These are phyloP conservation scores for Eretmocerus hayati DNA, from an alignment of 2,888 invertebrate species.

Conservation along the genomic window DNA sequence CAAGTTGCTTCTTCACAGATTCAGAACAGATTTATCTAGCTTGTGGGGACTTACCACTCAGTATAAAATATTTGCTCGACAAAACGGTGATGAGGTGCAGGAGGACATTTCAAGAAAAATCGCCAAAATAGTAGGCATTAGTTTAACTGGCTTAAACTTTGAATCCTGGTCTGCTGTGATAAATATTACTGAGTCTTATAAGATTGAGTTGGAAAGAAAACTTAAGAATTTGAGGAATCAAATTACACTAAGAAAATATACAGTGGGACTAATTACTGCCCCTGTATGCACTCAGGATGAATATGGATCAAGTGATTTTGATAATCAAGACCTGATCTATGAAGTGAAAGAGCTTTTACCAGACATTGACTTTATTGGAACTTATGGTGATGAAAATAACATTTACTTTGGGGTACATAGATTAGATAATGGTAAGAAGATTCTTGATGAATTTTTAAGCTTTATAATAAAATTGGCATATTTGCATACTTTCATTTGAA, in stretches of 20 bases:
- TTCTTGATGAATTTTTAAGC: too few relatives aligned
- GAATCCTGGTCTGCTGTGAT: conserved; percentile 2
- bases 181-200: neutral
- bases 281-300: neutral
- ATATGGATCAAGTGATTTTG: neutral
- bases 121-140: neutral
- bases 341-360: conserved; percentile 2
- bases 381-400: neutral
- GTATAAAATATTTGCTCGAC: neutral
- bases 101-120: neutral
- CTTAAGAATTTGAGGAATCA: neutral
- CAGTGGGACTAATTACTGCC: neutral
- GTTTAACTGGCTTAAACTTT: neutral
- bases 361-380: neutral
- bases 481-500: too few relatives aligned
- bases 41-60: conserved; percentile 2
- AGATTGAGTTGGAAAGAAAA: neutral
- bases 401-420: neutral
- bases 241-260: neutral
- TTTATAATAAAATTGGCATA: too few relatives aligned
- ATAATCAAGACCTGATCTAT: neutral
- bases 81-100: neutral
- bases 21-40: neutral
- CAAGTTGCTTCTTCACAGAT: neutral
- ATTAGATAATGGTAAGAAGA: too few relatives aligned